phyloP scores from a whole-genome alignment of 1,140 invertebrate genomes.

The Aphaenogaster rudis region DNA sequence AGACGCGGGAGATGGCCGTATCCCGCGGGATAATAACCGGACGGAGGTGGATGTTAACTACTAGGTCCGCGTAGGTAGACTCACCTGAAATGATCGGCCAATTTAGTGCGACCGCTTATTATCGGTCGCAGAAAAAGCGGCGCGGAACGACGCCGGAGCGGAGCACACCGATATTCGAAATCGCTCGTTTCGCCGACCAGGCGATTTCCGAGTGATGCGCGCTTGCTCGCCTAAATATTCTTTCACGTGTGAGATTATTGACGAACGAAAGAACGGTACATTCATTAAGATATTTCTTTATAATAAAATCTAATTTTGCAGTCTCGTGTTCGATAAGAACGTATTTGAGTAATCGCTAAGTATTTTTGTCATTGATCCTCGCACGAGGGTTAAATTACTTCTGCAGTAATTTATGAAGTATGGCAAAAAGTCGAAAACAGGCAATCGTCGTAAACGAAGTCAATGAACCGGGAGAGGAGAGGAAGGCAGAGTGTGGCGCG shows the following conservation, averaged over 20 bases:
- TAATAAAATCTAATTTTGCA: neutral
- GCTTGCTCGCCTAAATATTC: conserved; percentile 12
- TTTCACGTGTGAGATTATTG: neutral
- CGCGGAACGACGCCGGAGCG: conserved; percentile 7
- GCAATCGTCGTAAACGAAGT: conserved; percentile 27
- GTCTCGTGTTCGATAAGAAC: neutral
- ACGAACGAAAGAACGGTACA: neutral
- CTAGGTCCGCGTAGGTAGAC: conserved; percentile 29
- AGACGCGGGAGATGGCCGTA: conserved; percentile 3
- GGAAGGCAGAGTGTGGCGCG: conserved; percentile 50
- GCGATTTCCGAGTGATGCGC: neutral
- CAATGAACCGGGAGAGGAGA: conserved; percentile 20
- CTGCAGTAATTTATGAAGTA: neutral
- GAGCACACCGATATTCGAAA: conserved; percentile 57
- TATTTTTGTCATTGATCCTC: neutral
- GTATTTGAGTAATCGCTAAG: neutral
- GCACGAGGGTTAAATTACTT: conserved; percentile 17
- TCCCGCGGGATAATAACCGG: conserved; percentile 37
- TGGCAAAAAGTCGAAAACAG: conserved; percentile 1
- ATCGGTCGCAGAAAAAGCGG: conserved; percentile 68
- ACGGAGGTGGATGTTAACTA: conserved; percentile 59
- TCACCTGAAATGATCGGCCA: conserved; percentile 59
- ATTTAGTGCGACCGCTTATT: conserved; percentile 74
- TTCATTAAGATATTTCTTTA: neutral
- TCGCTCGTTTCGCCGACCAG: conserved; percentile 22